Evolutionary conservation across 2,797 vertebrate genomes (phyloP).

Genomic region (Enteromius trimaculatus): DNA sequence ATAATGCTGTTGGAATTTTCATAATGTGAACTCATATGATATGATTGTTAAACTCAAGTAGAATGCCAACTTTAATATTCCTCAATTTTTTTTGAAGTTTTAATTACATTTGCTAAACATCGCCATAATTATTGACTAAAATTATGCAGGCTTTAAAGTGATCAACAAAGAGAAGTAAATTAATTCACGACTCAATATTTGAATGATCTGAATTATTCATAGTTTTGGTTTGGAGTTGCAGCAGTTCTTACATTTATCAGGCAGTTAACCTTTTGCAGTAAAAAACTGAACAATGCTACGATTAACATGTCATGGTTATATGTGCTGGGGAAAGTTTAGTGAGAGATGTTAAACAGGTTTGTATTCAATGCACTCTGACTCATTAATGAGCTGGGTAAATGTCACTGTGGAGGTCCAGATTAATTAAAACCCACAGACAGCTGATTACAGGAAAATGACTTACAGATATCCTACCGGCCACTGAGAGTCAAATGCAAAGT

Average conservation of each 20-base stretch:
- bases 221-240: neutral
- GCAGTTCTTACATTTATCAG: slow-evolving; percentile 10
- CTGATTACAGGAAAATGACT: slow-evolving; percentile 75
- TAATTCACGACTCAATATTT: slow-evolving; percentile 26
- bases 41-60: neutral
- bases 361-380: slow-evolving; percentile 45
- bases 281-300: neutral
- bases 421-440: slow-evolving; percentile 71
- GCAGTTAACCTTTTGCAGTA: slow-evolving; percentile 1
- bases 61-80: neutral
- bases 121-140: neutral
- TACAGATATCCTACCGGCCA: slow-evolving; percentile 64
- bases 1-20: neutral
- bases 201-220: slow-evolving; percentile 27
- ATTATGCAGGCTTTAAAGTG: slow-evolving; percentile 2
- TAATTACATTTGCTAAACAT: slow-evolving; percentile 14
- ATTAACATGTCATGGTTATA: slow-evolving; percentile 28
- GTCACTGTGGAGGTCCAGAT: slow-evolving; percentile 70
- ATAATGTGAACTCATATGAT: neutral
- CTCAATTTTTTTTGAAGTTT: neutral
- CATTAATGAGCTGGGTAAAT: slow-evolving; percentile 73
- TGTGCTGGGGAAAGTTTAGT: slow-evolving; percentile 44
- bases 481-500: slow-evolving; percentile 59
- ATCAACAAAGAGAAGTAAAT: slow-evolving; percentile 27
- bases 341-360: slow-evolving; percentile 18